A percentile compares a stretch with the other conserved stretches of the same genome.
These are phyloP conservation scores for Blastobasis lacticolella DNA, from an alignment of 2,888 invertebrate species.

Conservation along the genomic window DNA sequence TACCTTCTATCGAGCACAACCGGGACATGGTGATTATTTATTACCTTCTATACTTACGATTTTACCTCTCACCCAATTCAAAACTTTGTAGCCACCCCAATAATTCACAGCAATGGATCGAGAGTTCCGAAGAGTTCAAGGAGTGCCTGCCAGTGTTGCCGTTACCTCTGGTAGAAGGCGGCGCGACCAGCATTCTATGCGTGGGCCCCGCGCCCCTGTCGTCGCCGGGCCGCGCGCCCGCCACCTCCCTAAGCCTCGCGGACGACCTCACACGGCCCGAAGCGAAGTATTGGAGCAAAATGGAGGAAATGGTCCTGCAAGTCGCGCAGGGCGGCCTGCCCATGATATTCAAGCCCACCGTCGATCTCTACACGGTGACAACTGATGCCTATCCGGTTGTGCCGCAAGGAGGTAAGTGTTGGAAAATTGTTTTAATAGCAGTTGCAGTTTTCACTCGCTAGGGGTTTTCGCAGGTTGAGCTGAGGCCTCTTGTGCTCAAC, in stretches of 20 bases:
- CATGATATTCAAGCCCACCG: constrained; percentile 85
- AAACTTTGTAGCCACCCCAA: no score
- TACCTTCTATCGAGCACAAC: no score
- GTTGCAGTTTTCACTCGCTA: no score
- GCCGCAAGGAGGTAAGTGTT: constrained; percentile 77
- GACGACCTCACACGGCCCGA: constrained; percentile 36
- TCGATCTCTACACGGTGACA: constrained; percentile 80
- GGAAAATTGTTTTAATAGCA: no score
- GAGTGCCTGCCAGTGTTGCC: constrained; percentile 77
- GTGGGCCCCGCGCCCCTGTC: constrained; percentile 74
- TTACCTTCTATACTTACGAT: no score
- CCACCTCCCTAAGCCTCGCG: constrained; percentile 62
- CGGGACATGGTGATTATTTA: no score
- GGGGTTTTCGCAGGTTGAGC: no score
- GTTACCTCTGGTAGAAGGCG: constrained; percentile 81
- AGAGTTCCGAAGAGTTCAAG: constrained; percentile 47
- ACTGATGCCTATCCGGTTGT: constrained; percentile 81
- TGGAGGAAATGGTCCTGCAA: constrained; percentile 85
- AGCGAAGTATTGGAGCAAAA: constrained; percentile 77
- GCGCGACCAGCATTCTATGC: constrained; percentile 80
- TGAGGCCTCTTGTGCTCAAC: no score
- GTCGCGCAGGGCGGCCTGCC: constrained; percentile 80
- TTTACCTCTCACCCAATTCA: no score
- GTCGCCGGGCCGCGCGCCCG: constrained; percentile 71
- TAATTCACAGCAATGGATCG: constrained; percentile 57